Evolutionary conservation across 2,797 vertebrate species (phyloP).

Genomic region (Acropternis orthonyx): DNA sequence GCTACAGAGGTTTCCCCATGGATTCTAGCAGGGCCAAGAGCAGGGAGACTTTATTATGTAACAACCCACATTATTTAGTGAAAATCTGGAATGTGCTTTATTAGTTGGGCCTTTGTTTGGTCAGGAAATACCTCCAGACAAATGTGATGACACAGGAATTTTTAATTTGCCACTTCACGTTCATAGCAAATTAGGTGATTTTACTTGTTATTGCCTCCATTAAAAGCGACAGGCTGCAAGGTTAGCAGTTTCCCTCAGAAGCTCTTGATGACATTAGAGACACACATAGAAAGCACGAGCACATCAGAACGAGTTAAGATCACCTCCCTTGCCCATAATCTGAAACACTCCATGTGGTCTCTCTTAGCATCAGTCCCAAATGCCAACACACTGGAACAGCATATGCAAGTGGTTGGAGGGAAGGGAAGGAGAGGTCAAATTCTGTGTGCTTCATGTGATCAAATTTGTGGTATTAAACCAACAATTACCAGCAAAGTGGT

Average conservation of each 20-base stretch:
- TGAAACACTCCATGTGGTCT: constrained; percentile 61
- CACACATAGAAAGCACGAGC: constrained; percentile 55
- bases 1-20: constrained; percentile 10
- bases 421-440: constrained; percentile 35
- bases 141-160: constrained; percentile 69
- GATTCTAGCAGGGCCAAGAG: background rate
- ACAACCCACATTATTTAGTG: constrained; percentile 47
- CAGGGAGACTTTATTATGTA: constrained; percentile 52
- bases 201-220: constrained; percentile 41
- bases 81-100: constrained; percentile 44
- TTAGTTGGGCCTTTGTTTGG: constrained; percentile 50
- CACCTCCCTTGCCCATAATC: constrained; percentile 40
- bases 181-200: constrained; percentile 62
- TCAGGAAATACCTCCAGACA: constrained; percentile 65
- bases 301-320: constrained; percentile 67
- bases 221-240: constrained; percentile 63
- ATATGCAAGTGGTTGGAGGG: constrained; percentile 32
- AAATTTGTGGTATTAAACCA: constrained; percentile 49
- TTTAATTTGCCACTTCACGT: constrained; percentile 64
- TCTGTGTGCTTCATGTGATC: background rate
- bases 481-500: constrained; percentile 45
- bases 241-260: constrained; percentile 66
- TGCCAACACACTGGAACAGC: constrained; percentile 7
- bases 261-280: constrained; percentile 58
- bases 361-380: constrained; percentile 27